Base-by-base conservation (phyloP, 2,797 vertebrate genomes). In the Bradypodion pumilum region DNA sequence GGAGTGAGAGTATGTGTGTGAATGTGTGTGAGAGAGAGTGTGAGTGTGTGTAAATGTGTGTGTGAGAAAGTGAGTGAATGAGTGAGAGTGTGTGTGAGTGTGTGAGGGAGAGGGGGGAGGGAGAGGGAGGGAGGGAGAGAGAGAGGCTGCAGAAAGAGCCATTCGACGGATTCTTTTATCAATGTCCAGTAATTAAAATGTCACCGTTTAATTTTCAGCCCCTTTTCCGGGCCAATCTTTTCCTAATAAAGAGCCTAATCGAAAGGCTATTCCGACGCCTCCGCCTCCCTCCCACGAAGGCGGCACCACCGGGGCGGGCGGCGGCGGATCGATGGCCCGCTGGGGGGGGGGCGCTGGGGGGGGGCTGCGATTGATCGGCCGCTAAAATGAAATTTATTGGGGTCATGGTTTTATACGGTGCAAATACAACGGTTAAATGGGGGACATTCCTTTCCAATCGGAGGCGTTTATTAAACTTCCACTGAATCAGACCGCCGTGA, bases 131-230 rank as follows among this genome's bases (percentile, higher is more conserved):
- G n/a, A n/a, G n/a, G n/a, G n/a, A n/a, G n/a, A n/a, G n/a, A n/a
- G n/a, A n/a, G n/a, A n/a, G 85, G 94, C 93, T 89, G 94, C n/a
- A n/a, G n/a, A n/a, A 92, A 92, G 93, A 90, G 94, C 94, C 95
- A 94, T 95, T 92, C 94, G 92, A 94, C 89, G 90, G 86, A 93
- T 96, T 94, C 96, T 94, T 97, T 97, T 97, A 97, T 97, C 97
- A 97, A 97, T 97, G 97, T 96, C 96, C 97, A 97, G 97, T 98
- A 97, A 98, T 98, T 98, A 98, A 98, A 98, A 97, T 97, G 97
- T 98, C 98, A 98, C 95, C 95, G 94, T 97, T 97, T 98, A 96
- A 98, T 98, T 97, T 97, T 96, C 95, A 93, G 96, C 95, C 95
- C 95, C 96, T 95, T 96, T 96, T 6, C 95, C 95, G 95, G 95